Evolutionary conservation across 2,888 invertebrate genomes (phyloP), one percentile per base, ranked within the genome.

Genomic region (Coelogynopora nodosa): DNA sequence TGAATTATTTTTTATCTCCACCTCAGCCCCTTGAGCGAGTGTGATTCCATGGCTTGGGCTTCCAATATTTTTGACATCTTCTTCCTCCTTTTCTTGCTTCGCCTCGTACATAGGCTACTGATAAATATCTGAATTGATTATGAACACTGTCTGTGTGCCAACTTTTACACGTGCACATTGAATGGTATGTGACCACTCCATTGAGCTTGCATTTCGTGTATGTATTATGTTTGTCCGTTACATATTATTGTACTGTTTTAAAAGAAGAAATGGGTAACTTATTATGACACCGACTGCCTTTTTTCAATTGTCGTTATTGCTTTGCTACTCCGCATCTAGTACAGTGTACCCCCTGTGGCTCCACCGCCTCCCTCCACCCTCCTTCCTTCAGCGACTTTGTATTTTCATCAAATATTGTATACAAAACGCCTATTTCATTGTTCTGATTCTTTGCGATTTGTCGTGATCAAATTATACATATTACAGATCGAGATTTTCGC

Each of bases 381-480:
- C 5, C 23, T 26, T 74, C 23, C 5, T n/a, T 13, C 74, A 13
- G 23, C 2, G 2, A 5, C 74, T 13, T n/a, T 74, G 74, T 74
- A 10, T n/a, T 74, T 74, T 74, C 74, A 74, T 74, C 23, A 26
- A 74, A n/a, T 74, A 74, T 26, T 74, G 74, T 74, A 74, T 74
- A 74, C 74, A 74, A 74, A 74, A 74, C 74, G 74, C 74, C 74
- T 74, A 74, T 74, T 26, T 74, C 74, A 74, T 74, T 74, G 49
- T 49, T 74, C 5, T 5, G 74, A 74, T 74, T 23, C 74, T 74
- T 49, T 49, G 23, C 74, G 74, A 74, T 74, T 74, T 74, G 74
- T 5, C 74, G 74, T 74, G 5, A 26, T 74, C 74, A 74, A 74
- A 23, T 74, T 74, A 74, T 74, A 74, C 74, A 74, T 74, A 74